Conservation (phyloP, 2,888 invertebrate genomes). For the Tineola bisselliella region DNA sequence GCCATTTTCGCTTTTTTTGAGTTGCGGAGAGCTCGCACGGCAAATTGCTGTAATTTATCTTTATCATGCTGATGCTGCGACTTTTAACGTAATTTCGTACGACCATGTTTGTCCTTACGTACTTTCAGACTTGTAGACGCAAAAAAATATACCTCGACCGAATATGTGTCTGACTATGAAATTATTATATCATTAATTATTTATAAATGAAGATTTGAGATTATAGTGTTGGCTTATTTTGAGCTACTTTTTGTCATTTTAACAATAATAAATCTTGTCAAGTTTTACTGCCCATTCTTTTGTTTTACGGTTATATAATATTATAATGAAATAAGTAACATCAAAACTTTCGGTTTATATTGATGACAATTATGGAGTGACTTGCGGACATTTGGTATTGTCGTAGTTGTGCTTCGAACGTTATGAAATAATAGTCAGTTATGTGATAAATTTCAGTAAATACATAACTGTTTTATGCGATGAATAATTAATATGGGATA, state of each 20-base stretch:
- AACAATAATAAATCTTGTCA: not conserved
- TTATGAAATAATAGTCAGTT: no score
- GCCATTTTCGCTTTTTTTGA: slow-evolving; percentile 17
- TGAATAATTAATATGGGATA: no score
- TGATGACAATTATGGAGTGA: no score
- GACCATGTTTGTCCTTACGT: not conserved
- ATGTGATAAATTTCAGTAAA: no score
- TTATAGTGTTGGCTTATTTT: not conserved
- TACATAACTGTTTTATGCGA: no score
- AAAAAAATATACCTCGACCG: not conserved
- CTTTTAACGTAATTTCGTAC: slow-evolving; percentile 22
- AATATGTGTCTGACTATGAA: not conserved
- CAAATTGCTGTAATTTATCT: slow-evolving; percentile 22
- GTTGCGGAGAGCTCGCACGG: slow-evolving; percentile 2
- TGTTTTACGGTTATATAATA: not conserved
- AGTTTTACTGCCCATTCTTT: not conserved
- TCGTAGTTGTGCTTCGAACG: no score
- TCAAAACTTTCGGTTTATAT: no score
- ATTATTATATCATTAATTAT: not conserved
- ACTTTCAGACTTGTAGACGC: not conserved
- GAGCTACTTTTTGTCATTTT: not conserved
- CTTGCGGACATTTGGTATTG: no score
- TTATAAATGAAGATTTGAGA: not conserved
- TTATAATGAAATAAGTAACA: no score
- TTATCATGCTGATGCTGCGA: slow-evolving; percentile 21